These are phyloP conservation scores for Capitulum mitella DNA, from an alignment of 2,888 invertebrate species.

Conservation along the genomic window DNA sequence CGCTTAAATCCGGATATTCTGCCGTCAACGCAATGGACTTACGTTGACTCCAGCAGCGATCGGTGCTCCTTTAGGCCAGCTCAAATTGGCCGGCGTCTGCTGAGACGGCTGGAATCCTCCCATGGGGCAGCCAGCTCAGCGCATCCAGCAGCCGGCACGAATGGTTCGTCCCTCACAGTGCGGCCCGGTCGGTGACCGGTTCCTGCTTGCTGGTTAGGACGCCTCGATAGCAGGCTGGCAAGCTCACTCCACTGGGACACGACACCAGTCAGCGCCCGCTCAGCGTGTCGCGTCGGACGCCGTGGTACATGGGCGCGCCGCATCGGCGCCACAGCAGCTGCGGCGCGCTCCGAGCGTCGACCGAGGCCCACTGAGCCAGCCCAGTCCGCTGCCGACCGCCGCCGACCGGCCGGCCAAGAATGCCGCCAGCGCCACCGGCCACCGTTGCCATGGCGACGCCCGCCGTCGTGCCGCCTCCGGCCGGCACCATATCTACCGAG, in stretches of 20 bases:
- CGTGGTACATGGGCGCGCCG: no score
- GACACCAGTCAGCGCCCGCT: background rate
- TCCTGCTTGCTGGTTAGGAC: no score
- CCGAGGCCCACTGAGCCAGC: background rate
- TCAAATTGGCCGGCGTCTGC: background rate
- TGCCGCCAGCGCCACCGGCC: constrained; percentile 2
- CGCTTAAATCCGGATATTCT: no score
- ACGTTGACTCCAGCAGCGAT: background rate
- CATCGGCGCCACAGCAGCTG: no score
- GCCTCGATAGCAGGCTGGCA: no score
- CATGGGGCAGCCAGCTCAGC: background rate
- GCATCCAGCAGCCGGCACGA: no score
- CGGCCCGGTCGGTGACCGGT: no score
- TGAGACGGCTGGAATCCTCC: background rate
- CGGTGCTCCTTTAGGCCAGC: background rate
- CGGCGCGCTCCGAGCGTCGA: no score
- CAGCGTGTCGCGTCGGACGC: background rate
- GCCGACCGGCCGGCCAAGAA: constrained; percentile 16
- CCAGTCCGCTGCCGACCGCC: background rate
- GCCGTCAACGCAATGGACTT: no score
- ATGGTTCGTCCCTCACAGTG: no score
- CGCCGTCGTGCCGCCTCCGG: background rate
- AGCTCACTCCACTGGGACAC: background rate
- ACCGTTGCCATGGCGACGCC: background rate
- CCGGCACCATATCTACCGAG: background rate